Evolutionary conservation across 1,140 invertebrate genomes (phyloP).

Genomic region (Tachypleus tridentatus): DNA sequence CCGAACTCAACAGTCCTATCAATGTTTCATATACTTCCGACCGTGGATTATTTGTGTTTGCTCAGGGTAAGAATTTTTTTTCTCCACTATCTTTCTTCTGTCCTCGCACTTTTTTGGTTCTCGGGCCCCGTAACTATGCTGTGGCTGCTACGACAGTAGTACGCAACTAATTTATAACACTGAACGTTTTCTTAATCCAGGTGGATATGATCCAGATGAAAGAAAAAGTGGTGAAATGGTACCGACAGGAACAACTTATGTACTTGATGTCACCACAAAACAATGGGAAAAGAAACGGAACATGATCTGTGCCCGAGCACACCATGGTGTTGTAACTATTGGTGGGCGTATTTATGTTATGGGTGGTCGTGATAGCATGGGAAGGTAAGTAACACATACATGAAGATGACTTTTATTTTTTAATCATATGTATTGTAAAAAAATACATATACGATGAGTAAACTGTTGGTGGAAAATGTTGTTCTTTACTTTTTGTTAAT

Average conservation of each 20-base stretch:
- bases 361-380: slow-evolving; percentile 12
- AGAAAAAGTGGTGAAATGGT: slow-evolving; percentile 14
- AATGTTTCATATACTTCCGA: too few species aligned
- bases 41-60: too few species aligned
- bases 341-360: slow-evolving; percentile 8
- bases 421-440: neutral
- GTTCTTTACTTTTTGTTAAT: too few species aligned
- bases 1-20: too few species aligned
- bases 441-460: too few species aligned
- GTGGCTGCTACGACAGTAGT: too few species aligned
- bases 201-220: slow-evolving; percentile 16
- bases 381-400: slow-evolving; percentile 4
- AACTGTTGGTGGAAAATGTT: too few species aligned
- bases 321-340: slow-evolving; percentile 7
- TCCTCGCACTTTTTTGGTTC: too few species aligned
- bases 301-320: slow-evolving; percentile 7
- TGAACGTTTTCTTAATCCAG: neutral
- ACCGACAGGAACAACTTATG: slow-evolving; percentile 9
- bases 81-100: too few species aligned
- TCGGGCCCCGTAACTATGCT: too few species aligned
- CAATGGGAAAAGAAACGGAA: slow-evolving; percentile 11
- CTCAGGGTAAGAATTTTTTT: too few species aligned
- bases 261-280: slow-evolving; percentile 11
- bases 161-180: too few species aligned
- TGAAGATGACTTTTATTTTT: neutral